Evolutionary conservation across 2,888 invertebrate genomes (phyloP).

Genomic region (Nymphalis c-album): DNA sequence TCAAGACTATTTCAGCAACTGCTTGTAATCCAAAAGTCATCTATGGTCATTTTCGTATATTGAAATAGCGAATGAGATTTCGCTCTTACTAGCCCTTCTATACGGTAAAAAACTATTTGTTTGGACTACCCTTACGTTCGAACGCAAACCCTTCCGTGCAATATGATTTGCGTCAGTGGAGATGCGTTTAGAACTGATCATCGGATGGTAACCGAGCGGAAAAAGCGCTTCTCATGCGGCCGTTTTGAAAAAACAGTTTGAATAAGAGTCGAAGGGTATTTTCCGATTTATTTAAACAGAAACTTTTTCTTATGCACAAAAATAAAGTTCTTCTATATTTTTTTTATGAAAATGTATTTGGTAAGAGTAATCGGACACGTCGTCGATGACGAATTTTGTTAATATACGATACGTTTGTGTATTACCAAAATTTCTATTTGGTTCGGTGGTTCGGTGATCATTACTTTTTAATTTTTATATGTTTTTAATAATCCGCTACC

Average conservation of each 20-base stretch:
- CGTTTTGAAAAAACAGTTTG: conserved; percentile 48
- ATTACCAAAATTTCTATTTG: no score
- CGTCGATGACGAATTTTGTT: background rate
- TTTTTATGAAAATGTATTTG: background rate
- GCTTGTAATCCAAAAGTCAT: conserved; percentile 29
- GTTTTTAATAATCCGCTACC: conserved; percentile 43
- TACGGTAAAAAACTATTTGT: conserved; percentile 40
- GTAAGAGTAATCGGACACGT: background rate
- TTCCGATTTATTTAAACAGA: background rate
- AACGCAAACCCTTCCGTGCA: conserved; percentile 78
- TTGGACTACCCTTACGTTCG: conserved; percentile 54
- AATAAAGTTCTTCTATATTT: no score
- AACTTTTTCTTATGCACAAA: background rate
- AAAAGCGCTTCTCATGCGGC: conserved; percentile 78
- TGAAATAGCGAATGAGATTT: conserved; percentile 33
- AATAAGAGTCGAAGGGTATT: conserved; percentile 28
- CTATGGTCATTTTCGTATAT: conserved; percentile 37
- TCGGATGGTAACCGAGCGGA: conserved; percentile 79
- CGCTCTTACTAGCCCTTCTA: conserved; percentile 11
- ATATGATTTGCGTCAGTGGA: conserved; percentile 81
- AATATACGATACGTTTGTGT: no score
- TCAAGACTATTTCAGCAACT: conserved; percentile 36
- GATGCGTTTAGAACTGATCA: conserved; percentile 79
- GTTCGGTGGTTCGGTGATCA: conserved; percentile 17
- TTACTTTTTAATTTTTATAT: conserved; percentile 31